Conservation (phyloP, 1,140 invertebrate species). For the Dreissena polymorpha region DNA sequence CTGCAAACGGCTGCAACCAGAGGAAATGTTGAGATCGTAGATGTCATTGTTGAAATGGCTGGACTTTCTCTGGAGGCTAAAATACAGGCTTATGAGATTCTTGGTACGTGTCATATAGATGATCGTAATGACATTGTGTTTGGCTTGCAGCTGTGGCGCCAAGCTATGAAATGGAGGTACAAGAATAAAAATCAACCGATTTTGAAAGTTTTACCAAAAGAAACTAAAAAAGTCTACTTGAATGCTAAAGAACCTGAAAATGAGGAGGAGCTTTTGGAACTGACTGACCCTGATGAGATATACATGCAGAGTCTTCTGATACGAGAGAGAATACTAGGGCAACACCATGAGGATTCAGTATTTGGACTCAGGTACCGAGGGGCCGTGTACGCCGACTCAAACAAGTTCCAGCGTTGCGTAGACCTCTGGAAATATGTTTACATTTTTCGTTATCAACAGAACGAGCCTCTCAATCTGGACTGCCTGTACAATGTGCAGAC, state of each 20-base stretch:
- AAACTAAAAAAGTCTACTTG: conserved; percentile 86
- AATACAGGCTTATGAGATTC: conserved; percentile 93
- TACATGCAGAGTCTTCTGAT: conserved; percentile 96
- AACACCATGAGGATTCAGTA: conserved; percentile 96
- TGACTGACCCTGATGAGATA: conserved; percentile 97
- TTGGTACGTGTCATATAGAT: conserved; percentile 97
- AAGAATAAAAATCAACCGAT: conserved; percentile 88
- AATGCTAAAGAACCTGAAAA: conserved; percentile 89
- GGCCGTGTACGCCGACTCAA: conserved; percentile 94
- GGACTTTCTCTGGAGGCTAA: conserved; percentile 87
- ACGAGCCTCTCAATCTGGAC: conserved; percentile 91
- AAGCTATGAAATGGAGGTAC: conserved; percentile 88
- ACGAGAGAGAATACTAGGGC: conserved; percentile 94
- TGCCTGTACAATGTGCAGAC: conserved; percentile 96
- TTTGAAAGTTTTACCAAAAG: conserved; percentile 47
- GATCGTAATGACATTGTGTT: conserved; percentile 95
- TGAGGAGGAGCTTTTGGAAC: conserved; percentile 88
- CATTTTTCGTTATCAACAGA: conserved; percentile 85
- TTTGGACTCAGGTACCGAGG: conserved; percentile 96
- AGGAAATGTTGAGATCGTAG: conserved; percentile 90
- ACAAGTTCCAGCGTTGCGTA: conserved; percentile 93
- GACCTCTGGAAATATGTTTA: conserved; percentile 96
- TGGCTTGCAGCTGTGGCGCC: conserved; percentile 92
- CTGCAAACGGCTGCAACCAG: conserved; percentile 94
- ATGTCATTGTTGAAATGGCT: conserved; percentile 85